A percentile compares a stretch with the other conserved stretches of the same genome.
Conservation (phyloP, 2,797 vertebrate species). For the Sebastes matsubarae region DNA sequence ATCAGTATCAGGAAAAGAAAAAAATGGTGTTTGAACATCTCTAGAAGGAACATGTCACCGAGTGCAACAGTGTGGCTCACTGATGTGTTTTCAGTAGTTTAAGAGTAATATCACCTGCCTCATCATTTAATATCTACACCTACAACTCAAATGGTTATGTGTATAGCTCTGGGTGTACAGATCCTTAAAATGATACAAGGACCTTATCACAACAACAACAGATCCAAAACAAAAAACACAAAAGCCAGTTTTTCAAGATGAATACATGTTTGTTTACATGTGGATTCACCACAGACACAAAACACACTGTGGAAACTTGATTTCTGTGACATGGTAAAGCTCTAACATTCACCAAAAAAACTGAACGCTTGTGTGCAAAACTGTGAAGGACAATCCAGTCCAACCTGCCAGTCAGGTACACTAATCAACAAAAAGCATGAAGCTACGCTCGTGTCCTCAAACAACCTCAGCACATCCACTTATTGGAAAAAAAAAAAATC, state of each 20-base stretch:
- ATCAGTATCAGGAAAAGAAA: too few relatives aligned
- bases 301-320: neutral
- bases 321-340: too few relatives aligned
- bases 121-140: neutral
- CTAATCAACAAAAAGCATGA: constrained; percentile 22
- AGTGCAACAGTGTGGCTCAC: neutral
- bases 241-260: neutral
- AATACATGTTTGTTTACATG: neutral
- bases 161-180: neutral
- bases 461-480: constrained; percentile 2
- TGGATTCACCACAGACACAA: neutral
- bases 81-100: neutral
- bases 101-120: neutral
- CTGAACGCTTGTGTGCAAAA: neutral
- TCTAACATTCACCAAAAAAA: neutral
- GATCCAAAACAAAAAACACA: neutral
- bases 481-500: neutral
- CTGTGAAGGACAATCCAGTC: neutral
- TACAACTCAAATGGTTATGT: neutral
- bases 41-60: neutral
- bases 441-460: neutral
- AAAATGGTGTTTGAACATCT: too few relatives aligned
- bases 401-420: neutral
- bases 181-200: neutral
- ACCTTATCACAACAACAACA: neutral